A percentile compares a stretch with the other conserved stretches of the same genome.
These are phyloP conservation scores for Thamnophis elegans DNA, from an alignment of 2,797 vertebrate species.

Conservation along the genomic window DNA sequence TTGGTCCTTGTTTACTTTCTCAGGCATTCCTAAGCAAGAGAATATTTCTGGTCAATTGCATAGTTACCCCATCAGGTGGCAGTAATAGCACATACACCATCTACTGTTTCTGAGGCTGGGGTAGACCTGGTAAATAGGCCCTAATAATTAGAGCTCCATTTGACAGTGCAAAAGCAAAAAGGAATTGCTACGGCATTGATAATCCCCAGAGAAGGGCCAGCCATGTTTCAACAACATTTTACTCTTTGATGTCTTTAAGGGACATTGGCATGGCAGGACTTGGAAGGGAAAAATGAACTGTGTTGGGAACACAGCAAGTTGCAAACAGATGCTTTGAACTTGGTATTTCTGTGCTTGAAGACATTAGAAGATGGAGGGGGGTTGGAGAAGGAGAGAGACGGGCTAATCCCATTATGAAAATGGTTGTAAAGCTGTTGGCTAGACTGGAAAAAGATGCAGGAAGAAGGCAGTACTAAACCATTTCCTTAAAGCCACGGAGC, in stretches of 20 bases:
- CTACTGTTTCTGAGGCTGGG: neutral
- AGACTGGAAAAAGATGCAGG: neutral
- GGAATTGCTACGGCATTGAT: neutral
- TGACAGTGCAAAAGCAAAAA: neutral
- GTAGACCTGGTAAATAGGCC: neutral
- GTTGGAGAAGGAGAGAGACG: no score
- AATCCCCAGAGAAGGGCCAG: neutral
- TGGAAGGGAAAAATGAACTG: neutral
- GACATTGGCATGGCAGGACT: neutral
- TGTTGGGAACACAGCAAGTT: neutral
- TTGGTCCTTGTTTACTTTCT: neutral
- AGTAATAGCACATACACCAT: neutral
- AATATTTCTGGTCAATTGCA: neutral
- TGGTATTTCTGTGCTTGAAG: neutral
- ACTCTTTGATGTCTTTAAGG: neutral
- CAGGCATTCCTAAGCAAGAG: neutral
- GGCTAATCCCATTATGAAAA: neutral
- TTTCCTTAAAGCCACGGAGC: neutral
- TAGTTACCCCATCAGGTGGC: constrained; percentile 29
- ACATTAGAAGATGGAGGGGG: neutral
- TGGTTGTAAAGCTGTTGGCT: neutral
- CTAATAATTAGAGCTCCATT: neutral
- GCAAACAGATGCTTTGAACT: neutral
- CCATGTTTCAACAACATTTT: neutral
- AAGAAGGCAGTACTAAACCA: neutral